Percentiles rank a stretch among this genome's conserved stretches.
Conservation (phyloP, 2,888 invertebrate genomes). For the Scaptomyza caliginosa region DNA sequence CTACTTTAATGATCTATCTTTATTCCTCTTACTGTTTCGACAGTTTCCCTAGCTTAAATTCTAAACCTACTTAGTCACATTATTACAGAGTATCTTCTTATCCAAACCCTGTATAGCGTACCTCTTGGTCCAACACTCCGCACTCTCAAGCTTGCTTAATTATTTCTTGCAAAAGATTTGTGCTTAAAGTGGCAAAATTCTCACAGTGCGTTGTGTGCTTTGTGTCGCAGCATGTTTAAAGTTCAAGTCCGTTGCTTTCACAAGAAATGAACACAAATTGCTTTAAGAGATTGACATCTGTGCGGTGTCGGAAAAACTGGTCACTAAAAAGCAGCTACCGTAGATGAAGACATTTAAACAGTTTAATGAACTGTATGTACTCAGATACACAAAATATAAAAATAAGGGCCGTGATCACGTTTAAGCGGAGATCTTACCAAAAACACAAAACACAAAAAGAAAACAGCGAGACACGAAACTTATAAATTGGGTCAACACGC, state of each 20-base stretch:
- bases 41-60: too few relatives aligned
- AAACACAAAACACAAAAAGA: constrained; percentile 9
- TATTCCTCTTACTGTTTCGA: too few relatives aligned
- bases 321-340: constrained; percentile 28
- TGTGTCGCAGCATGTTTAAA: constrained; percentile 8
- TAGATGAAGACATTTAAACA: constrained; percentile 32
- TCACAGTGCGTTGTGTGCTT: too few relatives aligned
- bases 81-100: constrained; percentile 19
- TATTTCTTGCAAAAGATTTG: constrained; percentile 33
- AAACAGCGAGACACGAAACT: constrained; percentile 18
- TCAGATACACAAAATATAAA: too few relatives aligned
- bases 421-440: constrained; percentile 34
- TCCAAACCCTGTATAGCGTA: too few relatives aligned
- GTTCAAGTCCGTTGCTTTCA: constrained; percentile 68
- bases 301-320: constrained; percentile 63
- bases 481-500: constrained; percentile 44
- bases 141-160: constrained; percentile 6
- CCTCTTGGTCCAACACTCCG: neutral
- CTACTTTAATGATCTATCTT: too few relatives aligned
- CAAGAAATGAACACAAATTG: constrained; percentile 72
- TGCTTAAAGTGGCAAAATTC: constrained; percentile 72
- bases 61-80: neutral
- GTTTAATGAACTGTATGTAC: constrained; percentile 66
- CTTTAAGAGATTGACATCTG: constrained; percentile 70
- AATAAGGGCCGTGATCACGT: constrained; percentile 61